These are phyloP conservation scores for Gastrophysa polygoni DNA, from an alignment of 2,888 invertebrate genomes.

Conservation along the genomic window DNA sequence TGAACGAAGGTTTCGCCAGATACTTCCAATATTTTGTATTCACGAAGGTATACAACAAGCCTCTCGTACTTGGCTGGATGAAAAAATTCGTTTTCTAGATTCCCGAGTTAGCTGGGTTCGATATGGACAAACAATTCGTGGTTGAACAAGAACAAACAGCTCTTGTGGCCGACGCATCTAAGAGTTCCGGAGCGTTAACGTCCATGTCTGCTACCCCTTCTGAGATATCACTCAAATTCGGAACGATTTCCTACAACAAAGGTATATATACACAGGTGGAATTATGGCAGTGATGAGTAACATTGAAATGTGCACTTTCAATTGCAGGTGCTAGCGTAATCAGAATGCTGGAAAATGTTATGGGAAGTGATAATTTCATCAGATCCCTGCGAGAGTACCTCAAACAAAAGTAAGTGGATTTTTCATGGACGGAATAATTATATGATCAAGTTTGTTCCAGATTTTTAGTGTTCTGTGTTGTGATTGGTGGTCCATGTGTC, in stretches of 20 bases:
- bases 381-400: slow-evolving; percentile 65
- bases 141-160: slow-evolving; percentile 71
- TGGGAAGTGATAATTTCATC: slow-evolving; percentile 63
- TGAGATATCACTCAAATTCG: slow-evolving; percentile 68
- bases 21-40: slow-evolving; percentile 71
- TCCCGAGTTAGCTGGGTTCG: slow-evolving; percentile 38
- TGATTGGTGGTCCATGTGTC: no score
- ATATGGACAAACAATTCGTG: slow-evolving; percentile 72
- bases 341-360: slow-evolving; percentile 71
- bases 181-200: slow-evolving; percentile 66
- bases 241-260: slow-evolving; percentile 60
- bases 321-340: slow-evolving; percentile 57
- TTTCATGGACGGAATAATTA: not conserved
- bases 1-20: slow-evolving; percentile 77
- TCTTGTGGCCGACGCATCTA: slow-evolving; percentile 64
- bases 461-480: not conserved
- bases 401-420: slow-evolving; percentile 58
- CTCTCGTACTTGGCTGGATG: slow-evolving; percentile 42
- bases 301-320: not conserved
- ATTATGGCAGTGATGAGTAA: not conserved
- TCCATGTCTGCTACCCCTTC: slow-evolving; percentile 62
- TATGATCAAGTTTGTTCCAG: not conserved
- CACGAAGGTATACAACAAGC: slow-evolving; percentile 49
- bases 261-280: slow-evolving; percentile 28
- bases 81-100: slow-evolving; percentile 11